Evolutionary conservation across 2,888 invertebrate species (phyloP).

Genomic region (Ecliptopera silaceata): DNA sequence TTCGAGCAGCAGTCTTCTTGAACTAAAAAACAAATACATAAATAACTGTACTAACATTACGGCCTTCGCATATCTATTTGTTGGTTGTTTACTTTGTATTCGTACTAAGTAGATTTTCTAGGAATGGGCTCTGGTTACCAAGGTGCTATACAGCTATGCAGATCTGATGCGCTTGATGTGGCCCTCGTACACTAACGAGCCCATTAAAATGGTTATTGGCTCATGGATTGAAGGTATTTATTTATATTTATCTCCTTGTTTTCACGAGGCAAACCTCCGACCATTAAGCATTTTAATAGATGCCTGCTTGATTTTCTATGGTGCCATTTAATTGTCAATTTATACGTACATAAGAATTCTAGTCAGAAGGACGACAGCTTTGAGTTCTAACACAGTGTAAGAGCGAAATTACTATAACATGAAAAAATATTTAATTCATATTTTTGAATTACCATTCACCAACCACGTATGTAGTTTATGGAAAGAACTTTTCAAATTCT

Average conservation of each 20-base stretch:
- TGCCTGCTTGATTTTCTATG: conserved; percentile 6
- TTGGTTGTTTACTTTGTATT: background rate
- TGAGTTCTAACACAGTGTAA: background rate
- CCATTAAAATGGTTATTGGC: conserved; percentile 51
- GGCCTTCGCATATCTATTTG: no score
- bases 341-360: background rate
- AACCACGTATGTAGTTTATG: no score
- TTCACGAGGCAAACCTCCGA: conserved; percentile 17
- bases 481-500: no score
- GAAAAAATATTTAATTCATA: background rate
- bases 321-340: background rate
- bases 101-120: background rate
- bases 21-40: no score
- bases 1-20: no score
- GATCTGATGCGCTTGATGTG: conserved; percentile 41
- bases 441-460: no score
- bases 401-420: no score
- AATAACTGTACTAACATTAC: no score
- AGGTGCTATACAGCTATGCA: conserved; percentile 40
- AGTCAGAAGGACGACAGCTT: conserved; percentile 16
- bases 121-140: background rate
- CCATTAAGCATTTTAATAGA: conserved; percentile 2
- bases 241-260: conserved; percentile 28
- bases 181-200: conserved; percentile 46
- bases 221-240: conserved; percentile 40